A percentile compares a stretch with the other conserved stretches of the same genome.
phyloP scores from a whole-genome alignment of 1,140 invertebrate species.

The Eurytemora carolleeae region DNA sequence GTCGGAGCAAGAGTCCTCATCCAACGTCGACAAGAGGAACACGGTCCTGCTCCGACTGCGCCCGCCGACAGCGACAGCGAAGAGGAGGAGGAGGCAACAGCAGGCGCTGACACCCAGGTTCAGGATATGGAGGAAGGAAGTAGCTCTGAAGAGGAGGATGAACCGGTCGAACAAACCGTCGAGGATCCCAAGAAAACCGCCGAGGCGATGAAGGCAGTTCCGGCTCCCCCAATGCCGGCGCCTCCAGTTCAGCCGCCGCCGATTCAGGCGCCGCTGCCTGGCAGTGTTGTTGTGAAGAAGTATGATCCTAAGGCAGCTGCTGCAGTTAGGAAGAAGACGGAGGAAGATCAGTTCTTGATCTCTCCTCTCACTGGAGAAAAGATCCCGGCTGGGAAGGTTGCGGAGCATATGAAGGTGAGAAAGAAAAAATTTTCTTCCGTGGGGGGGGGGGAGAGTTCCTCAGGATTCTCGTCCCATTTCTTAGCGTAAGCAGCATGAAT shows the following conservation, averaged over 20 bases:
- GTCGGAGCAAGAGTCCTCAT: slow-evolving; percentile 81
- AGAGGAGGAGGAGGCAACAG: slow-evolving; percentile 22
- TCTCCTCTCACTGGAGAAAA: slow-evolving; percentile 95
- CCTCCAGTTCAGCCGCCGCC: slow-evolving; percentile 39
- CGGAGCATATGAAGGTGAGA: slow-evolving; percentile 72
- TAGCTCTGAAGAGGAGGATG: slow-evolving; percentile 32
- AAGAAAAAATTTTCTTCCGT: no score
- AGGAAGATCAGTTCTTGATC: slow-evolving; percentile 68
- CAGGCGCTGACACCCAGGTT: slow-evolving; percentile 28
- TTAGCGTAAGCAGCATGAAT: no score
- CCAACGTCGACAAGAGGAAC: slow-evolving; percentile 36
- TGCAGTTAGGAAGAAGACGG: slow-evolving; percentile 2
- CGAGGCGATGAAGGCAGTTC: slow-evolving; percentile 16
- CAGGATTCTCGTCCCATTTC: no score
- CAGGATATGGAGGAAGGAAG: slow-evolving; percentile 75
- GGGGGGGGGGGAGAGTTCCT: no score
- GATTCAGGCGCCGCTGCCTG: slow-evolving; percentile 53
- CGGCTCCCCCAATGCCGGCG: slow-evolving; percentile 20
- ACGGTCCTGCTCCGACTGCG: slow-evolving; percentile 33
- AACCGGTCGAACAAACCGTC: slow-evolving; percentile 31
- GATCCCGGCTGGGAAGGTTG: slow-evolving; percentile 87
- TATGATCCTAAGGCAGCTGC: slow-evolving; percentile 67
- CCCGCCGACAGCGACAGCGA: slow-evolving; percentile 35
- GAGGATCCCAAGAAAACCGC: slow-evolving; percentile 19
- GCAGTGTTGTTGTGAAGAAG: slow-evolving; percentile 87